phyloP scores from a whole-genome alignment of 1,140 invertebrate species.

The Grapholita molesta region DNA sequence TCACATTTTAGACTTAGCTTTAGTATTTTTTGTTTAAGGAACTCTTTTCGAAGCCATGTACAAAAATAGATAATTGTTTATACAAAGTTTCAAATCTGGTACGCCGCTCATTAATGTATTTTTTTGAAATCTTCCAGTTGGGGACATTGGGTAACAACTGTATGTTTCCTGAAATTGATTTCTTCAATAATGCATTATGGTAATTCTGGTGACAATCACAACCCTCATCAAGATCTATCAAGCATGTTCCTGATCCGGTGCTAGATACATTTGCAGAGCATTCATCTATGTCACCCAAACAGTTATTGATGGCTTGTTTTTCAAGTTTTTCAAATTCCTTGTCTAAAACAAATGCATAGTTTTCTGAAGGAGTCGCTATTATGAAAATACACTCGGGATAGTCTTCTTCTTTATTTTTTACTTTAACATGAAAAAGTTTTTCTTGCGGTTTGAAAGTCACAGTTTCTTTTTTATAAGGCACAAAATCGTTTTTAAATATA shows the following conservation, averaged over 20 bases:
- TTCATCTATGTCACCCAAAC: constrained; percentile 28
- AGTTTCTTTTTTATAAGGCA: neutral
- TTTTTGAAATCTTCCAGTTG: neutral
- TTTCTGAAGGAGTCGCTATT: constrained; percentile 37
- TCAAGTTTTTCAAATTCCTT: constrained; percentile 55
- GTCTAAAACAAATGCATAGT: constrained; percentile 49
- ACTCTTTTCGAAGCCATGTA: constrained; percentile 13
- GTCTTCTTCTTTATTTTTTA: constrained; percentile 26
- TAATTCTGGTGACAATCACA: neutral
- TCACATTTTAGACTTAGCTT: constrained; percentile 34
- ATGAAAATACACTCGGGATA: constrained; percentile 33
- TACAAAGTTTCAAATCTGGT: constrained; percentile 24
- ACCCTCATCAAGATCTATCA: constrained; percentile 36
- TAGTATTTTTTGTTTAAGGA: neutral
- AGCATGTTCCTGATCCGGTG: constrained; percentile 32
- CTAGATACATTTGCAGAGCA: constrained; percentile 33
- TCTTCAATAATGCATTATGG: constrained; percentile 42
- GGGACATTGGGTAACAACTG: constrained; percentile 39
- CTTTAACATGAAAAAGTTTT: constrained; percentile 28
- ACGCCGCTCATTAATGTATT: constrained; percentile 11
- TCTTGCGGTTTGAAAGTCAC: neutral
- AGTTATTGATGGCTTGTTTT: constrained; percentile 34
- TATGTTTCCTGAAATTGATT: constrained; percentile 43
- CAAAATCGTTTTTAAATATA: constrained; percentile 12
- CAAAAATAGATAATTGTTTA: constrained; percentile 22